These are phyloP conservation scores for Campylomormyrus numenius DNA, from an alignment of 2,113 vertebrate species.

Conservation along the genomic window DNA sequence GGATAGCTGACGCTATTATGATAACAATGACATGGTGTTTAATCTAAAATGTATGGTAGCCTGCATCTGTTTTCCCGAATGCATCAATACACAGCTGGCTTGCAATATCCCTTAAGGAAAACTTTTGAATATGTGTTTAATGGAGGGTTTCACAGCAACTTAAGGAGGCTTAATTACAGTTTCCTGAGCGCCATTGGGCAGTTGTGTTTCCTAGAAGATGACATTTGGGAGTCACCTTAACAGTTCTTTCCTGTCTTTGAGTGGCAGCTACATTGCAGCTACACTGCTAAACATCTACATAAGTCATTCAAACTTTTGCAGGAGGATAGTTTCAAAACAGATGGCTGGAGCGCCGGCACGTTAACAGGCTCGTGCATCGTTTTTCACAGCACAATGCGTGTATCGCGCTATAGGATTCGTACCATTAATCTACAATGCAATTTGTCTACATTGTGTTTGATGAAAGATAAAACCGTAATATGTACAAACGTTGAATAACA, in stretches of 20 bases:
- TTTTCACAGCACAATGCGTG: not conserved
- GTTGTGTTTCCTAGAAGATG: conserved; percentile 50
- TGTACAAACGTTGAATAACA: not conserved
- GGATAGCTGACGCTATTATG: not conserved
- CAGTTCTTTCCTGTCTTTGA: conserved; percentile 19
- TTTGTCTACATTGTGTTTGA: not conserved
- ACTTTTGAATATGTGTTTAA: conserved; percentile 34
- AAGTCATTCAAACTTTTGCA: conserved; percentile 8
- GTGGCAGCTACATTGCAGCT: not conserved
- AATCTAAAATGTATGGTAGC: not conserved
- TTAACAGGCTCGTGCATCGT: not conserved
- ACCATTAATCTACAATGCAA: not conserved
- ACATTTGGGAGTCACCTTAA: conserved; percentile 50
- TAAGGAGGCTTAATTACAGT: conserved; percentile 46
- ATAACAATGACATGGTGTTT: not conserved
- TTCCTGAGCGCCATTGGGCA: conserved; percentile 39
- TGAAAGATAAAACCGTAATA: not conserved
- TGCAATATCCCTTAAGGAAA: conserved; percentile 34
- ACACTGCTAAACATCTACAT: not conserved
- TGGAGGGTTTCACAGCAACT: conserved; percentile 32
- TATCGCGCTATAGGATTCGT: not conserved
- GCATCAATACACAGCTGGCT: conserved; percentile 1
- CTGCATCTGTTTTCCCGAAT: not conserved
- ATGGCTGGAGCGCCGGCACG: not conserved
- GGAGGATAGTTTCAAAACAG: not conserved